Evolutionary conservation across 2,888 invertebrate species (phyloP).

Genomic region (Macroteleia sp.): DNA sequence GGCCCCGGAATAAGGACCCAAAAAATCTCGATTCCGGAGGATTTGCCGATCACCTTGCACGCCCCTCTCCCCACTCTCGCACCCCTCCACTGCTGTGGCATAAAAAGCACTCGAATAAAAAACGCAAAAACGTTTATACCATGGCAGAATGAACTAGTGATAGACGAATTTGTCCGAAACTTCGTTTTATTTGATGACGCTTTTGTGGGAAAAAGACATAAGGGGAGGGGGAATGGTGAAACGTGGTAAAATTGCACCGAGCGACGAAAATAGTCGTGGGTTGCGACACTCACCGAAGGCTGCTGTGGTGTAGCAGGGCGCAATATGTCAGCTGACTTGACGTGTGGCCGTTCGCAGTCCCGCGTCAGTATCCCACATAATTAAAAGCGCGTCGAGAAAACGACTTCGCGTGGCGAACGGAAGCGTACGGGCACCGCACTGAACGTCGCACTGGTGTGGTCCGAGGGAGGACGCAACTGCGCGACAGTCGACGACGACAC

Average conservation of each 20-base stretch:
- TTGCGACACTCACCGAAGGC: constrained; percentile 81
- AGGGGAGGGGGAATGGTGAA: not conserved
- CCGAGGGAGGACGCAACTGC: constrained; percentile 24
- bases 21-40: constrained; percentile 10
- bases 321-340: constrained; percentile 84
- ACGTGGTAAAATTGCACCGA: constrained; percentile 29
- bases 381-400: constrained; percentile 73
- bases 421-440: constrained; percentile 18
- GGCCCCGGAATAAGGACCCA: constrained; percentile 36
- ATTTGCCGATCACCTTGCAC: no score
- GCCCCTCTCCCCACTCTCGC: no score
- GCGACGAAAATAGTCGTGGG: constrained; percentile 47
- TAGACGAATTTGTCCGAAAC: no score
- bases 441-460: constrained; percentile 20
- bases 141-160: no score
- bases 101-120: no score
- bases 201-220: not conserved
- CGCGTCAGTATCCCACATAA: constrained; percentile 82
- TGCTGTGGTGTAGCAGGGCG: constrained; percentile 83
- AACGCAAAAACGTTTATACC: no score
- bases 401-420: constrained; percentile 50
- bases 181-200: no score
- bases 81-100: not conserved
- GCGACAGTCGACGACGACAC: constrained; percentile 6
- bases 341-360: constrained; percentile 82